A percentile compares a stretch with the other conserved stretches of the same genome.
Conservation (phyloP, 2,113 vertebrate genomes). For the Hypanus sabinus region DNA sequence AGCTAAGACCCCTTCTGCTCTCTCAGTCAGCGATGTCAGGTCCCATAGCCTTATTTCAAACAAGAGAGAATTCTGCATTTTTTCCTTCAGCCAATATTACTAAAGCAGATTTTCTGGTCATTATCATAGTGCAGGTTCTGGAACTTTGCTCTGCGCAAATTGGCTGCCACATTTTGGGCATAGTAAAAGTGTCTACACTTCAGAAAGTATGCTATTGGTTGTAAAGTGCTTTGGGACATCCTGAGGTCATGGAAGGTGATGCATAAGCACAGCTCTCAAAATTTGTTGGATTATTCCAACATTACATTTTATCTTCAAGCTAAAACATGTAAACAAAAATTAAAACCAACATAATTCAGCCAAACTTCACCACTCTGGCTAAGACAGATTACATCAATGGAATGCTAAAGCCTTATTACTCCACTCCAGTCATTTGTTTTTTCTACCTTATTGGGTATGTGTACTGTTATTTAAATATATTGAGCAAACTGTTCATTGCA, state of each 20-base stretch:
- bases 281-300: not conserved
- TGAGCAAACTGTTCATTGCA: not conserved
- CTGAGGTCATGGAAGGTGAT: not conserved
- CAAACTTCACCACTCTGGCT: not conserved
- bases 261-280: not conserved
- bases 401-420: not conserved
- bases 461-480: not conserved
- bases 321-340: too few species aligned
- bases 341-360: not conserved
- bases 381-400: not conserved
- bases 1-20: not conserved
- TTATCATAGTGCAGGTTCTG: not conserved
- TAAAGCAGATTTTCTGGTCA: not conserved
- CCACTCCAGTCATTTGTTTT: not conserved
- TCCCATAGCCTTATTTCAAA: not conserved
- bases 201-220: not conserved
- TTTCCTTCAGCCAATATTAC: not conserved
- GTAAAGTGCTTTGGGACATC: not conserved
- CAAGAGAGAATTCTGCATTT: not conserved
- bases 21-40: not conserved
- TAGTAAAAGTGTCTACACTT: not conserved
- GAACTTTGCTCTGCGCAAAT: not conserved
- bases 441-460: not conserved
- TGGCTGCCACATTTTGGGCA: not conserved
- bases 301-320: not conserved